Evolutionary conservation across 2,113 vertebrate genomes (phyloP).

Genomic region (Arvicanthis niloticus): DNA sequence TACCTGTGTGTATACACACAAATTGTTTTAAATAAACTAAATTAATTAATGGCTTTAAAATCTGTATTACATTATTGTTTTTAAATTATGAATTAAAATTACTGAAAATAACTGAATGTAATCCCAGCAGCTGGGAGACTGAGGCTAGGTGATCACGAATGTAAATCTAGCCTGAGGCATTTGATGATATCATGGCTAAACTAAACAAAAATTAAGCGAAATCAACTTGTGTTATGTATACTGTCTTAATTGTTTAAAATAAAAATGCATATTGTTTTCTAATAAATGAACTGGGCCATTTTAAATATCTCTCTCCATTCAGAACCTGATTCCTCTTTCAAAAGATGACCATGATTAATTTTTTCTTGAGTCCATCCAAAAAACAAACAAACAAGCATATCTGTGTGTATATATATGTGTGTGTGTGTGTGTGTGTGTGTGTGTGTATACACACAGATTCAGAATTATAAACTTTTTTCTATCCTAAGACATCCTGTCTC

Average conservation of each 20-base stretch:
- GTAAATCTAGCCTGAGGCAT: background rate
- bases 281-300: background rate
- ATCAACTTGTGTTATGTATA: background rate
- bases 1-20: background rate
- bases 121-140: too few relatives aligned
- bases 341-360: background rate
- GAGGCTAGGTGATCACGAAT: background rate
- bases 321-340: background rate
- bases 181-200: background rate
- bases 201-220: too few relatives aligned
- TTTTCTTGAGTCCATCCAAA: background rate
- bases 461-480: background rate
- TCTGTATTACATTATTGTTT: background rate
- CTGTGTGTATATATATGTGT: too few relatives aligned
- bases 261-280: background rate
- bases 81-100: background rate
- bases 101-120: background rate
- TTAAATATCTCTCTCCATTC: background rate
- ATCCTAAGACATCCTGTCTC: background rate
- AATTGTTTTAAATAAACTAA: background rate
- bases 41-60: background rate
- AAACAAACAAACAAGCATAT: background rate
- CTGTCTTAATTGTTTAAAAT: background rate
- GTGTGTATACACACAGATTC: too few relatives aligned
- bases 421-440: too few relatives aligned